Percentiles rank a stretch among this genome's conserved stretches.
Evolutionary conservation across 2,113 vertebrate species (phyloP).

Genomic region (Cephalopterus ornatus): DNA sequence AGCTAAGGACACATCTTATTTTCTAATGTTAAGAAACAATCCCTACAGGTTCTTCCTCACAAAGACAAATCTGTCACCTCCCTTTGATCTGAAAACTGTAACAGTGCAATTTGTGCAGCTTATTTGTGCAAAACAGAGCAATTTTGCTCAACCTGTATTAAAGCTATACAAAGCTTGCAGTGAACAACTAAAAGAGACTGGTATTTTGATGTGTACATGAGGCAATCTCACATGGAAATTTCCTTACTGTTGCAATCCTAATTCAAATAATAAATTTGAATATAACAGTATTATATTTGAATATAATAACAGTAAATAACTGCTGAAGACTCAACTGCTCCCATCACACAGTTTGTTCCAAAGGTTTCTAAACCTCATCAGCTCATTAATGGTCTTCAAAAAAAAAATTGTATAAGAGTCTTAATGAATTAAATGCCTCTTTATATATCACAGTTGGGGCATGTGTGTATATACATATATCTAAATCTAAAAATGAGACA

Average conservation of each 20-base stretch:
- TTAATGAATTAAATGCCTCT: background rate
- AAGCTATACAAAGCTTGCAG: background rate
- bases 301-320: background rate
- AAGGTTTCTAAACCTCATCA: background rate
- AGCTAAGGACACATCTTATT: background rate
- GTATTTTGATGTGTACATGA: background rate
- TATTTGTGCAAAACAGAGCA: background rate
- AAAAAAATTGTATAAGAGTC: background rate
- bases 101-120: background rate
- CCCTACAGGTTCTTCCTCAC: background rate
- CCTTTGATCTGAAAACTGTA: background rate
- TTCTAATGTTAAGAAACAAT: background rate
- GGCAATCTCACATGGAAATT: background rate
- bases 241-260: background rate
- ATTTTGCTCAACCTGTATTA: background rate
- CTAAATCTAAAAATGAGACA: background rate
- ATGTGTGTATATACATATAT: accelerated
- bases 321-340: background rate
- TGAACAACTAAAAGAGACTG: background rate
- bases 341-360: background rate
- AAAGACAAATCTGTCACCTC: background rate
- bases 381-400: background rate
- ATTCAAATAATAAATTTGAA: background rate
- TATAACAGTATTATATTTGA: too few species aligned
- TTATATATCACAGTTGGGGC: background rate